phyloP scores from a whole-genome alignment of 2,888 invertebrate species.

The Amblyjoppa fuscipennis region DNA sequence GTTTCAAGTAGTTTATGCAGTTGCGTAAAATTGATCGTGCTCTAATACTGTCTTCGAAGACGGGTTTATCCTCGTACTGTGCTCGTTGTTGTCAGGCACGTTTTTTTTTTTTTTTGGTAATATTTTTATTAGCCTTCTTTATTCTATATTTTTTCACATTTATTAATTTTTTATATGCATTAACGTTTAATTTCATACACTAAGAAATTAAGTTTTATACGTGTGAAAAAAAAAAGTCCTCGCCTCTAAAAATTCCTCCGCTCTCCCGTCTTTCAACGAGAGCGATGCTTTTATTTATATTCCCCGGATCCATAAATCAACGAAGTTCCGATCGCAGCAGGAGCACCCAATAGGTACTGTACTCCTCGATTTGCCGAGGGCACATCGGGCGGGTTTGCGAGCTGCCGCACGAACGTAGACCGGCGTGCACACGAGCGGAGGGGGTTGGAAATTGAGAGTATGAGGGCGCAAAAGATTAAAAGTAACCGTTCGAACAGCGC shows the following conservation, averaged over 20 bases:
- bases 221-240: too few relatives aligned
- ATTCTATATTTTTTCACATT: not conserved
- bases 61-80: too few relatives aligned
- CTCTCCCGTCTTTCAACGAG: conserved; percentile 8
- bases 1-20: too few relatives aligned
- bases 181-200: not conserved
- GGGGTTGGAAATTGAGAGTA: conserved; percentile 13
- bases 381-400: conserved; percentile 42
- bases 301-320: conserved; percentile 62
- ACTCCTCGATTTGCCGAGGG: conserved; percentile 36
- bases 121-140: too few relatives aligned
- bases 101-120: too few relatives aligned
- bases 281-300: conserved; percentile 60
- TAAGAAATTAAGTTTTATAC: too few relatives aligned
- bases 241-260: not conserved
- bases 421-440: not conserved
- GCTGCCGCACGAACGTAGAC: conserved; percentile 41
- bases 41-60: too few relatives aligned
- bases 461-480: conserved; percentile 58
- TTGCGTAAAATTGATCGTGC: too few relatives aligned
- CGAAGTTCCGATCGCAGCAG: conserved; percentile 40
- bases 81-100: too few relatives aligned
- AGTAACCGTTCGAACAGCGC: conserved; percentile 61
- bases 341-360: conserved; percentile 22
- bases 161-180: not conserved